Evolutionary conservation across 35 echinoderm and acorn worm species (phyloP).

Genomic region (Heliocidaris erythrogramma): DNA sequence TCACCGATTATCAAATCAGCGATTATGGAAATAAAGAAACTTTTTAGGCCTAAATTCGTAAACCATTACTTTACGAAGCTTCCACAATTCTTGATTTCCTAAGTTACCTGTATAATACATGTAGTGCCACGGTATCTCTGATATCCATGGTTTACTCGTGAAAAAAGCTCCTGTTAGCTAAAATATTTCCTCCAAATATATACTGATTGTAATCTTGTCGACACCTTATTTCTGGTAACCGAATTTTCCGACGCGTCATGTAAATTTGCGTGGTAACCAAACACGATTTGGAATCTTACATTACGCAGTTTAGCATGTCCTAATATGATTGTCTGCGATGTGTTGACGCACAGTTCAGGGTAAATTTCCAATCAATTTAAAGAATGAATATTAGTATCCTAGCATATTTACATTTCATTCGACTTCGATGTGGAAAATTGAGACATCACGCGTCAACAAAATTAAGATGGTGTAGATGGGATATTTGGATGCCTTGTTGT

Average conservation of each 20-base stretch:
- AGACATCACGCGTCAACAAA: not conserved
- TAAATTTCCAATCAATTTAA: not conserved
- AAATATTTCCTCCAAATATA: too few relatives aligned
- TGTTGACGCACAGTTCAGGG: not conserved
- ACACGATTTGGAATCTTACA: not conserved
- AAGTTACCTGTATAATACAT: not conserved
- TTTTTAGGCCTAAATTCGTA: too few relatives aligned
- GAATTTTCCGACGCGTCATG: not conserved
- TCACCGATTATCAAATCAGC: too few relatives aligned
- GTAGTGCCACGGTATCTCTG: not conserved
- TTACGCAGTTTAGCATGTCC: slow-evolving; percentile 16
- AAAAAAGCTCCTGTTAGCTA: too few relatives aligned
- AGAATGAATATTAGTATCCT: not conserved
- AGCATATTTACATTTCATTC: not conserved
- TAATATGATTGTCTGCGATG: not conserved
- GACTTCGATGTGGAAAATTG: not conserved
- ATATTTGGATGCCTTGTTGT: not conserved
- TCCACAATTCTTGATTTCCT: too few relatives aligned
- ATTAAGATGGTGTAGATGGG: not conserved
- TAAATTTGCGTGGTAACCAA: slow-evolving; percentile 10
- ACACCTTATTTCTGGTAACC: not conserved
- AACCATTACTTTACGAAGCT: too few relatives aligned
- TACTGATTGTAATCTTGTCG: not conserved
- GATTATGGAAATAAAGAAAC: too few relatives aligned
- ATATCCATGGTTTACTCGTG: not conserved